These are phyloP conservation scores for Serripes groenlandicus DNA, from an alignment of 2,888 invertebrate species.

Conservation along the genomic window DNA sequence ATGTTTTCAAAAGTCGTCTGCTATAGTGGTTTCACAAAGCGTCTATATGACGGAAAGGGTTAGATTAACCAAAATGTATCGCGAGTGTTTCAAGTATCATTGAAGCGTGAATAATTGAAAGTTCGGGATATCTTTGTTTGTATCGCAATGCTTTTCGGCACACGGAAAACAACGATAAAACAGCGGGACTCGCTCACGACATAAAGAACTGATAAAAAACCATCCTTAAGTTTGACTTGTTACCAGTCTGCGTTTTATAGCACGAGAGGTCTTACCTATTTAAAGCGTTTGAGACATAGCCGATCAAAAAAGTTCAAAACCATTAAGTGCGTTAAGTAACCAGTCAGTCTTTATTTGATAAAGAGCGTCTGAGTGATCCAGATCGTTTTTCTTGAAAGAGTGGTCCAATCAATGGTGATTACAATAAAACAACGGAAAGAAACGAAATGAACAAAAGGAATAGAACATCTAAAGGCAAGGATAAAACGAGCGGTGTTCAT, in stretches of 20 bases:
- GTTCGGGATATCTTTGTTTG: slow-evolving; percentile 6
- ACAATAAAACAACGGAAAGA: background rate
- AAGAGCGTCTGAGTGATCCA: background rate
- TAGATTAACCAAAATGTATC: too few relatives aligned
- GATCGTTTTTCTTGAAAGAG: background rate
- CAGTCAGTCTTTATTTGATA: background rate
- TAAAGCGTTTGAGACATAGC: background rate
- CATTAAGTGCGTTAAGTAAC: background rate
- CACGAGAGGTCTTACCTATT: background rate
- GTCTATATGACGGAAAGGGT: too few relatives aligned
- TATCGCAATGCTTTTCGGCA: slow-evolving; percentile 5
- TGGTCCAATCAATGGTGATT: background rate
- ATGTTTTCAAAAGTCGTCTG: too few relatives aligned
- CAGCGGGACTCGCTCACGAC: background rate
- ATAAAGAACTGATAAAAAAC: slow-evolving; percentile 20
- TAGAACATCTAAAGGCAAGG: slow-evolving; percentile 16
- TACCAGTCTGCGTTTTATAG: background rate
- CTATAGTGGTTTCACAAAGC: too few relatives aligned
- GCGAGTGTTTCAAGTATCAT: too few relatives aligned
- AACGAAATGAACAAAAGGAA: slow-evolving; percentile 19
- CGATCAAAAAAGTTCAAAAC: slow-evolving; percentile 12
- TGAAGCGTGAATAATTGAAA: slow-evolving; percentile 21
- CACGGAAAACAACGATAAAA: slow-evolving; percentile 9
- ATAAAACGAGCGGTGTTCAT: slow-evolving; percentile 12
- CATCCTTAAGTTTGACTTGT: slow-evolving; percentile 4